Percentiles rank a stretch among this genome's conserved stretches.
These are phyloP conservation scores for Maconellicoccus hirsutus DNA, from an alignment of 1,140 invertebrate genomes.

Conservation along the genomic window DNA sequence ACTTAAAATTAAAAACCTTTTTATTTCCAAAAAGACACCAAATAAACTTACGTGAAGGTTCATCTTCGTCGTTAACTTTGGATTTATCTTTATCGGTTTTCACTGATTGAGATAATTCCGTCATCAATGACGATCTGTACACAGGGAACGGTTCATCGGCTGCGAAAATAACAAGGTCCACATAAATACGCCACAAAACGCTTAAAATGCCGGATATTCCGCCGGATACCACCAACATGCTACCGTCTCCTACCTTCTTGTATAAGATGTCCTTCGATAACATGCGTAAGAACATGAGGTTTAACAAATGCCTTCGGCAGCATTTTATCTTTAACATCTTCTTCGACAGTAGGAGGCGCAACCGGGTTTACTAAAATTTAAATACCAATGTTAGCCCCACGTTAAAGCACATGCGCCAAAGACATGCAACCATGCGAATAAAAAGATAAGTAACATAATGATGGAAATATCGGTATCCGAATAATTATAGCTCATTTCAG, in stretches of 20 bases:
- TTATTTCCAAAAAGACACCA: background rate
- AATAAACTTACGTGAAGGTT: slow-evolving; percentile 52
- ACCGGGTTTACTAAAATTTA: background rate
- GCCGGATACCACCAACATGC: too few relatives aligned
- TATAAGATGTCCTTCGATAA: slow-evolving; percentile 94
- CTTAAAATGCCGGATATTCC: too few relatives aligned
- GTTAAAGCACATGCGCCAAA: too few relatives aligned
- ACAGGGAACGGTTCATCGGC: slow-evolving; percentile 66
- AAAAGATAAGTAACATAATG: too few relatives aligned
- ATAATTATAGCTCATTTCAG: too few relatives aligned
- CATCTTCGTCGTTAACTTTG: slow-evolving; percentile 44
- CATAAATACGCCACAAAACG: too few relatives aligned
- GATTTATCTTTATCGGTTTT: slow-evolving; percentile 26
- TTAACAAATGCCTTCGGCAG: slow-evolving; percentile 86
- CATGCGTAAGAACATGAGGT: slow-evolving; percentile 88
- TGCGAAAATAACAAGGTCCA: slow-evolving; percentile 32
- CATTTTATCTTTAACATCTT: slow-evolving; percentile 29
- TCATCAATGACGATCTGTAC: slow-evolving; percentile 45
- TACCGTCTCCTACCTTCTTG: slow-evolving; percentile 60
- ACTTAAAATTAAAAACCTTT: background rate
- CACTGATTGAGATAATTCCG: slow-evolving; percentile 36
- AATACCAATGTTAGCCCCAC: background rate
- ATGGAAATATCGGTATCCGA: too few relatives aligned
- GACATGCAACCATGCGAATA: too few relatives aligned
- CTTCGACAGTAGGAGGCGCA: slow-evolving; percentile 21